Evolutionary conservation across 2,888 invertebrate genomes (phyloP).

Genomic region (Callyntrura guangdongensis): DNA sequence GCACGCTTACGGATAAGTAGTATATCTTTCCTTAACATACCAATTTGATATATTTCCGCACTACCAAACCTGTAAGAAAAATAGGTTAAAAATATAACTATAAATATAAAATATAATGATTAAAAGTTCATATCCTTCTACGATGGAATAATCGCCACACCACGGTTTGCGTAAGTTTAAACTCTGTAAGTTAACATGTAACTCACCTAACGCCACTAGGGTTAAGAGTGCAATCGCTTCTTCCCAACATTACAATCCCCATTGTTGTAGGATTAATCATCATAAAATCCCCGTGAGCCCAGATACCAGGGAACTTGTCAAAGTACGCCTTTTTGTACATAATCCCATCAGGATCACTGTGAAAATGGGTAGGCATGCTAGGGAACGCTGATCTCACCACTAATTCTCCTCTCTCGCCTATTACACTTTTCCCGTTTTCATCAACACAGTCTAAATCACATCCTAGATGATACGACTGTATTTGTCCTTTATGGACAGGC

Average conservation of each 20-base stretch:
- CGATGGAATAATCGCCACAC: too few species aligned
- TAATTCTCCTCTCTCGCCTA: conserved; percentile 87
- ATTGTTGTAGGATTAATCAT: conserved; percentile 87
- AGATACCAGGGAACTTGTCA: conserved; percentile 86
- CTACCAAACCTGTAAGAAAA: conserved; percentile 87
- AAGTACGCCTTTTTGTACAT: conserved; percentile 87
- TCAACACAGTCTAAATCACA: conserved; percentile 87
- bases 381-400: conserved; percentile 88
- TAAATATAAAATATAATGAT: not conserved
- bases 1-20: not conserved
- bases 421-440: conserved; percentile 86
- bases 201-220: conserved; percentile 87
- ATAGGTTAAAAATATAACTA: not conserved
- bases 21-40: conserved; percentile 85
- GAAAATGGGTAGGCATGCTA: conserved; percentile 88
- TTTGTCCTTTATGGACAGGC: conserved; percentile 88
- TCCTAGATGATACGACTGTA: conserved; percentile 87
- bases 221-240: conserved; percentile 88
- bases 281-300: conserved; percentile 88
- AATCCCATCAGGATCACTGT: conserved; percentile 86
- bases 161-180: too few species aligned
- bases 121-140: too few species aligned
- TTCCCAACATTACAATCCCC: conserved; percentile 88
- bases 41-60: conserved; percentile 88
- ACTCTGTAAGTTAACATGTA: too few species aligned